These are phyloP conservation scores for Pomatorhinus ruficollis DNA, from an alignment of 2,113 vertebrate genomes.

Conservation along the genomic window DNA sequence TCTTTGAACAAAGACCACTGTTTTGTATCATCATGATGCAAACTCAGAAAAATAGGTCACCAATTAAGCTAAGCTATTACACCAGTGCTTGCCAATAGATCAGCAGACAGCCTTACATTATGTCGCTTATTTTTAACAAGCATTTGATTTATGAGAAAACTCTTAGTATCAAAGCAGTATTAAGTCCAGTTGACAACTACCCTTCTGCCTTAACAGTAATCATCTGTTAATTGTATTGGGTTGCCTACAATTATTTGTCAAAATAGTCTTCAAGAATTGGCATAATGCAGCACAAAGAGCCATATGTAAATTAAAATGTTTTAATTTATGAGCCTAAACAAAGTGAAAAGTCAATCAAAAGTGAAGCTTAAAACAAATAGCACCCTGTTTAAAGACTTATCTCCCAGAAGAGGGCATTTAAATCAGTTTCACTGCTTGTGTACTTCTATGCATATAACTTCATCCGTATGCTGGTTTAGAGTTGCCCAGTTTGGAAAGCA, in stretches of 20 bases:
- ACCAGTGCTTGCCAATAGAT: neutral
- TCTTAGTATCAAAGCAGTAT: neutral
- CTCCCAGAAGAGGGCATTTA: neutral
- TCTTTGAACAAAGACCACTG: neutral
- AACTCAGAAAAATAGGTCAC: neutral
- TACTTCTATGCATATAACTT: neutral
- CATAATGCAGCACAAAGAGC: neutral
- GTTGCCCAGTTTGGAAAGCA: constrained; percentile 16
- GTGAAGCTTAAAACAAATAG: neutral
- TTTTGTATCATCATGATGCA: neutral
- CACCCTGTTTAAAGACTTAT: neutral
- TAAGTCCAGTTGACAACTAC: constrained; percentile 6
- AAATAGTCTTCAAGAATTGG: neutral
- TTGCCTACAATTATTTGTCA: neutral
- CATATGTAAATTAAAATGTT: neutral
- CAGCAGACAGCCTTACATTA: neutral
- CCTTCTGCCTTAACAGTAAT: neutral
- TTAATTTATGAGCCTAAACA: neutral
- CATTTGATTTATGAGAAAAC: neutral
- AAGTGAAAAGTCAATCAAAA: constrained; percentile 17
- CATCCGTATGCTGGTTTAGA: neutral
- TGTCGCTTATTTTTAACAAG: neutral
- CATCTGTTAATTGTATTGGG: neutral
- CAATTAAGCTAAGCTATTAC: neutral
- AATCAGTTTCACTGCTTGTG: neutral